Conservation (phyloP, 2,797 vertebrate species). For the Linurgus olivaceus region DNA sequence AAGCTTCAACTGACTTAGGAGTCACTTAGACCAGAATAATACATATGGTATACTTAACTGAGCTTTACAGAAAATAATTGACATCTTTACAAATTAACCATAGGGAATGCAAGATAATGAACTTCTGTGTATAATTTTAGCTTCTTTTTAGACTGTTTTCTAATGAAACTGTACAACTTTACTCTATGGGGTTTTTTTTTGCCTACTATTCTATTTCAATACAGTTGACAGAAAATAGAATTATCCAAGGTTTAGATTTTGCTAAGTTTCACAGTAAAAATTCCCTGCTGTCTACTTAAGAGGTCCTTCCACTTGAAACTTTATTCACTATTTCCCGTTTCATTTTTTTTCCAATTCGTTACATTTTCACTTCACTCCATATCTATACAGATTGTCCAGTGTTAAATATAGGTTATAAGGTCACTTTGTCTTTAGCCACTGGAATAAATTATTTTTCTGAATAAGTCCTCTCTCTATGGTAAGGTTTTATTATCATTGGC, state of each 20-base stretch:
- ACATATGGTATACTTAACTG: not conserved
- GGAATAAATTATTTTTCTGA: not conserved
- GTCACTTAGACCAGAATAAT: not conserved
- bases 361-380: not conserved
- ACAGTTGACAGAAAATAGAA: not conserved
- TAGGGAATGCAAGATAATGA: not conserved
- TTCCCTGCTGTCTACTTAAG: not conserved
- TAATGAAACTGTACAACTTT: not conserved
- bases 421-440: not conserved
- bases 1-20: not conserved
- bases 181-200: rapidly evolving
- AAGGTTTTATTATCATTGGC: not conserved
- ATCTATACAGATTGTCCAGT: not conserved
- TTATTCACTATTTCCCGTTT: not conserved
- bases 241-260: not conserved
- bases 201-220: not conserved
- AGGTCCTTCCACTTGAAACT: not conserved
- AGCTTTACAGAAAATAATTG: not conserved
- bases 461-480: not conserved
- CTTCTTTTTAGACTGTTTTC: not conserved
- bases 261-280: not conserved
- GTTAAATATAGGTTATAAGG: not conserved
- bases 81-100: not conserved
- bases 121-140: not conserved
- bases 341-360: not conserved